These are phyloP conservation scores for Blera fallax DNA, from an alignment of 2,888 invertebrate genomes.

Conservation along the genomic window DNA sequence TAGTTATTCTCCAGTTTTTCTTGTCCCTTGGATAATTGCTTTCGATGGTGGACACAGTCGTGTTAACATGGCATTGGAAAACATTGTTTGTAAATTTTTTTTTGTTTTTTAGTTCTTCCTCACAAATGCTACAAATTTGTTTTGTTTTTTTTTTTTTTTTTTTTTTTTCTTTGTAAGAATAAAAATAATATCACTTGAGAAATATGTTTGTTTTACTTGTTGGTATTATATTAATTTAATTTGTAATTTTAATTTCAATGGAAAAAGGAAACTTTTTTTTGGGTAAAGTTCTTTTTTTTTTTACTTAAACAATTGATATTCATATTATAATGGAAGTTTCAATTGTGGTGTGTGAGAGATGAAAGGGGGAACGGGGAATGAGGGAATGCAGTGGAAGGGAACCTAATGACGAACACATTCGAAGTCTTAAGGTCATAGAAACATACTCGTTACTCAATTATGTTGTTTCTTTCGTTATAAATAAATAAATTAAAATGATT, in stretches of 20 bases:
- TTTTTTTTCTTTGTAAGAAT: constrained; percentile 29
- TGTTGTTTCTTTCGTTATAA: constrained; percentile 45
- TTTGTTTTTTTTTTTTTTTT: neutral
- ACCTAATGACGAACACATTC: neutral
- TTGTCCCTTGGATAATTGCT: constrained; percentile 4
- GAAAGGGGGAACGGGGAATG: neutral
- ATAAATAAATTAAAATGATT: constrained; percentile 67
- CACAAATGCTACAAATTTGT: constrained; percentile 31
- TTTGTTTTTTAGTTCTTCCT: constrained; percentile 3
- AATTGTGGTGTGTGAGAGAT: constrained; percentile 3
- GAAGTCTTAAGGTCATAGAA: constrained; percentile 20
- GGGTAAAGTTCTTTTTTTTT: neutral
- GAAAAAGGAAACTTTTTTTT: neutral
- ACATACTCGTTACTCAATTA: neutral
- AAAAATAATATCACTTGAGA: constrained; percentile 68
- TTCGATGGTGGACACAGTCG: constrained; percentile 55
- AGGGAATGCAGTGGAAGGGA: neutral
- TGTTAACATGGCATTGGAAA: constrained; percentile 51
- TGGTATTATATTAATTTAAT: constrained; percentile 1
- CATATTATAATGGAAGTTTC: constrained; percentile 36
- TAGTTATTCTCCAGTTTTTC: constrained; percentile 15
- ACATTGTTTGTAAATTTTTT: constrained; percentile 7
- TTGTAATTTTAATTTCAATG: constrained; percentile 27
- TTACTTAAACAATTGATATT: neutral
- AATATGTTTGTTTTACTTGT: constrained; percentile 40